Base-by-base conservation (phyloP, 1,140 invertebrate genomes). In the Eueides isabella region DNA sequence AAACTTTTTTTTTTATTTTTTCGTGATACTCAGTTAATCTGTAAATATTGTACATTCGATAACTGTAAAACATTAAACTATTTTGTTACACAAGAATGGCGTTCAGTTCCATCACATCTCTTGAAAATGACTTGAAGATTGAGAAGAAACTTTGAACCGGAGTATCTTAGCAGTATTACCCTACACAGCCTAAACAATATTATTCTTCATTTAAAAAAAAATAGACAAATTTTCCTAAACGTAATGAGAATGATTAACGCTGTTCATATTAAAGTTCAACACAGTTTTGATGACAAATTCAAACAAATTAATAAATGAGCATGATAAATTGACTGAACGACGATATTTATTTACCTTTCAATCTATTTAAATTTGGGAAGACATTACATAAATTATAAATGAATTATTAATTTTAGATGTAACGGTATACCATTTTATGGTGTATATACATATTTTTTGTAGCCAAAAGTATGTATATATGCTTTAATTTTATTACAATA, bases 221-320 rank as follows among this genome's bases (percentile, higher is more conserved):
- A 19, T 44, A 44, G 12, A n/a, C 23, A 7, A 4, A 55, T 55
- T 26, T 11, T 26, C 23, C 48, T 55, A 23, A 55, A 55, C 12
- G 30, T n/a, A 14, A 30, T 63, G 16, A 69, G 61, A 38, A 30
- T 33, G 61, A 70, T 70, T 28, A 70, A 70, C 33, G 68, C 38
- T 62, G 55, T 30, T 62, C 61, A 63, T 70, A 70, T 70, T 70
- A 70, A 61, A 41, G n/a, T 70, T 62, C 48, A 55, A 70, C 61
- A 70, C 9, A 61, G 68, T 62, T 55, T 62, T 38, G 61, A 41
- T 70, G 68, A 70, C 68, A 63, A 70, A 70, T 70, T 33, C 35
- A 70, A 62, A 70, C 68, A 62, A 70, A 70, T 70, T 70, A 70
- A 70, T 70, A 70, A 70, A 61, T 63, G 55, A 69, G 31, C 33